Percentiles rank a stretch among this genome's conserved stretches.
Conservation (phyloP, 64 coral and sea anemone species). For the Cladopsammia gracilis region DNA sequence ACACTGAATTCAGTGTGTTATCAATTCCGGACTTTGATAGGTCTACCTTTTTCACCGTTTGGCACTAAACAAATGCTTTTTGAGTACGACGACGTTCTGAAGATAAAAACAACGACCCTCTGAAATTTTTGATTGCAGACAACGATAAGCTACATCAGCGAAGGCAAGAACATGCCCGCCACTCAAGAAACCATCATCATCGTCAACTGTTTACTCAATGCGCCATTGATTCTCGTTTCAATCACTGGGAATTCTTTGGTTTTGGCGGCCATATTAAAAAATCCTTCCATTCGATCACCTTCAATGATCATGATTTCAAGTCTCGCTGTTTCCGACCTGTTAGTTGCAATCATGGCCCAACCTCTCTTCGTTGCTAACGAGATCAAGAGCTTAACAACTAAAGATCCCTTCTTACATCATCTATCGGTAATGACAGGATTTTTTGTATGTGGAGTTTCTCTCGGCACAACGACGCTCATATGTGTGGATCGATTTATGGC, state of each 20-base stretch:
- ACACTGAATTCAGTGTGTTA: too few relatives aligned
- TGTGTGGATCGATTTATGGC: slow-evolving; percentile 1
- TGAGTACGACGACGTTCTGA: too few relatives aligned
- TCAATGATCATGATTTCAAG: not conserved
- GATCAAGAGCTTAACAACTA: not conserved
- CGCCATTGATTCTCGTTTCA: not conserved
- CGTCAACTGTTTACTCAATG: not conserved
- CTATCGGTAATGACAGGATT: not conserved
- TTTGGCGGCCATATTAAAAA: not conserved
- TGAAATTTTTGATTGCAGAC: too few relatives aligned
- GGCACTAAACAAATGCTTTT: too few relatives aligned
- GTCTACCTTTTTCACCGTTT: too few relatives aligned
- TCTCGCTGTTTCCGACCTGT: slow-evolving; percentile 20
- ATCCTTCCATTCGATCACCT: slow-evolving; percentile 5
- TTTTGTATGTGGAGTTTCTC: not conserved
- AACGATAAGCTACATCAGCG: too few relatives aligned
- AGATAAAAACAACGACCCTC: too few relatives aligned
- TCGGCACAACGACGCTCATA: not conserved
- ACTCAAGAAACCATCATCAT: not conserved
- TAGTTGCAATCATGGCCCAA: not conserved
- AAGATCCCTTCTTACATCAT: too few relatives aligned
- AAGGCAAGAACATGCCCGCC: not conserved
- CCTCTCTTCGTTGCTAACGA: not conserved
- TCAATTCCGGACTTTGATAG: too few relatives aligned
- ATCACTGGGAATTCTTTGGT: not conserved